Evolutionary conservation across 2,797 vertebrate species (phyloP), one percentile per base, ranked within the genome.

Genomic region (Naso thynnoides): DNA sequence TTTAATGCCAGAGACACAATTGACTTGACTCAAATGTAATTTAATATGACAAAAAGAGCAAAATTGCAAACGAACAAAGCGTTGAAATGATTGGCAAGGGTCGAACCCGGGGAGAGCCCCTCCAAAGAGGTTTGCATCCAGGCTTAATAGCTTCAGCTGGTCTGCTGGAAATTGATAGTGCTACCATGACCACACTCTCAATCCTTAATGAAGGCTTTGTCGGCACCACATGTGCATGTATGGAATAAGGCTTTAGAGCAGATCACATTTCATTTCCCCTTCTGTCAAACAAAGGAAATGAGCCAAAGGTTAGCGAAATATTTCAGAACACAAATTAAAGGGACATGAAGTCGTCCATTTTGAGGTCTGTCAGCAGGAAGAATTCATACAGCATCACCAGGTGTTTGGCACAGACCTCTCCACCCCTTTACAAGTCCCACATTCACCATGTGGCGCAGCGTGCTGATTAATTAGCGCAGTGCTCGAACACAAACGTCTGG

Each of bases 1-100:
- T 83, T 82, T 39, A 79, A 85, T 65, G 62, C 56, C 54, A 42
- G 52, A 56, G 71, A 86, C 81, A 88, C 84, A 85, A 78, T 82
- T 62, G 66, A 67, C 65, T 86, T 76, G 72, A 77, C 81, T 84
- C 76, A 74, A 71, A 91, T 80, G 84, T 86, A 92, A 93, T 92
- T 92, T 91, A 82, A 87, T 81, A 48, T 71, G 55, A 92, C 88
- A 90, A 91, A 88, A 90, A 85, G 81, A 79, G 60, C 63, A 65
- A 86, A 90, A 86, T 83, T 86, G 71, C 63, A 48, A 66, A 77
- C 31, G 85, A 89, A 88, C 78, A 84, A 84, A 86, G 71, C 6
- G 0, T 7, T 14, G 64, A 48, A 49, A 27, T 86, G 80, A 81
- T 57, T 90, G 86, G 70, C 80, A 77, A 29, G 72, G 23, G 61